Evolutionary conservation across 1,140 invertebrate genomes (phyloP).

Genomic region (Caenorhabditis latens): DNA sequence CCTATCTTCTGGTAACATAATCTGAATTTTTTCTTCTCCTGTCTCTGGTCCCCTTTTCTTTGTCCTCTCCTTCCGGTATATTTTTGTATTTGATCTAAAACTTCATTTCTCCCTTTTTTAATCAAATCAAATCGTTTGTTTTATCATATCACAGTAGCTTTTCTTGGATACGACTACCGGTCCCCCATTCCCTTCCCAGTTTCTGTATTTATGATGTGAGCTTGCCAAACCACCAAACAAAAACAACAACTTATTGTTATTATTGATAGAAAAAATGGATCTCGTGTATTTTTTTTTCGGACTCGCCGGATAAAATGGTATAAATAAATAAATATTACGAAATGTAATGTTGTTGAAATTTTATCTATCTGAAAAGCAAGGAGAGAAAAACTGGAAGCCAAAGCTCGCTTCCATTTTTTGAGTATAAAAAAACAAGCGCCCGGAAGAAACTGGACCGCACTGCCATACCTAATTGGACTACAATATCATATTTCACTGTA

Average conservation of each 20-base stretch:
- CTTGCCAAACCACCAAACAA: slow-evolving; percentile 28
- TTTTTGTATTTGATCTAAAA: slow-evolving; percentile 11
- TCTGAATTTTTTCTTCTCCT: not conserved
- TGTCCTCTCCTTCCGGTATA: not conserved
- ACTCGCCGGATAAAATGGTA: not conserved
- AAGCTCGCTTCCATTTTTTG: not conserved
- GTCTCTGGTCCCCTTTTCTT: no score
- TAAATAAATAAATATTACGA: slow-evolving; percentile 54
- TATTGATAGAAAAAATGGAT: slow-evolving; percentile 9
- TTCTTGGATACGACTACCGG: slow-evolving; percentile 10
- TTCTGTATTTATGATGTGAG: slow-evolving; percentile 54
- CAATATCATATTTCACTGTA: slow-evolving; percentile 42
- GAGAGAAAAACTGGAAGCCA: not conserved
- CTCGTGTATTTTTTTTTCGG: slow-evolving; percentile 15
- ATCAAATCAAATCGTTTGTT: slow-evolving; percentile 2
- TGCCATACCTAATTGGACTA: slow-evolving; percentile 22
- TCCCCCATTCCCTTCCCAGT: slow-evolving; percentile 21
- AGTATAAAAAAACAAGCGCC: slow-evolving; percentile 29
- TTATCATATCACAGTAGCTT: slow-evolving; percentile 47
- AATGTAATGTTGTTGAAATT: slow-evolving; percentile 33
- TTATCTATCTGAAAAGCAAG: not conserved
- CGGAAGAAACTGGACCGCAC: slow-evolving; percentile 14
- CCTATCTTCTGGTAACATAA: not conserved
- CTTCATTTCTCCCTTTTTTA: not conserved
- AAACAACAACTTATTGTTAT: slow-evolving; percentile 42